A percentile compares a stretch with the other conserved stretches of the same genome.
Evolutionary conservation across 2,113 vertebrate genomes (phyloP).

Genomic region (Cyanoliseus patagonus): DNA sequence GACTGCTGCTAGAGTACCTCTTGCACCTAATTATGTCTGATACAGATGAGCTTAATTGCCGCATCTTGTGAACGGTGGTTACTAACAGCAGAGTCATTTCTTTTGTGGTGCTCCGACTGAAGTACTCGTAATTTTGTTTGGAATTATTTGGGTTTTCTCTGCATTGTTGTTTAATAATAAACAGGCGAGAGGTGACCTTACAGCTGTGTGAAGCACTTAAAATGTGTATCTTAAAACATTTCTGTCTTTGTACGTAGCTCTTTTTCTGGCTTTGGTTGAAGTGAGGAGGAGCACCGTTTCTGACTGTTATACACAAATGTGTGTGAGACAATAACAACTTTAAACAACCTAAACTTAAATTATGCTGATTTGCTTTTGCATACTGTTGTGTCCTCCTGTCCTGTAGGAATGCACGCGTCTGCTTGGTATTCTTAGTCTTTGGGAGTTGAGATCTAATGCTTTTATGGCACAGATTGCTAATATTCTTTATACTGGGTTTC

Average conservation of each 20-base stretch:
- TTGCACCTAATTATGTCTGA: background rate
- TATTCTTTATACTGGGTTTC: background rate
- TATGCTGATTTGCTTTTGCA: background rate
- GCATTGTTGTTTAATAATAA: background rate
- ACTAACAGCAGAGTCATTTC: background rate
- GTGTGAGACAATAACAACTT: background rate
- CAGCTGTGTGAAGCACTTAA: background rate
- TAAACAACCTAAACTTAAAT: slow-evolving; percentile 7
- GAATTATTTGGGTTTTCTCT: background rate
- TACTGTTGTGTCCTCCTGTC: background rate
- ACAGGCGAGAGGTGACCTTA: background rate
- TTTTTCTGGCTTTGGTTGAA: background rate
- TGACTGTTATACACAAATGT: background rate
- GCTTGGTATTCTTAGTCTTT: background rate
- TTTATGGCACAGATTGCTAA: background rate
- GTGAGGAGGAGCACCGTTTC: background rate
- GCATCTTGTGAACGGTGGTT: accelerated
- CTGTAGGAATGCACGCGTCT: slow-evolving; percentile 5
- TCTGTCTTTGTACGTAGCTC: background rate
- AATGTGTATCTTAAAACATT: background rate
- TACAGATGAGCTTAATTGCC: background rate
- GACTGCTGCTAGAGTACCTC: background rate
- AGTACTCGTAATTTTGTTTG: background rate
- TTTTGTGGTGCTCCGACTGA: background rate
- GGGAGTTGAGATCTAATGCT: background rate